These are phyloP conservation scores for Pelagia noctiluca DNA, from an alignment of 30 jellyfish, hydroid and myxozoan species.

Conservation along the genomic window DNA sequence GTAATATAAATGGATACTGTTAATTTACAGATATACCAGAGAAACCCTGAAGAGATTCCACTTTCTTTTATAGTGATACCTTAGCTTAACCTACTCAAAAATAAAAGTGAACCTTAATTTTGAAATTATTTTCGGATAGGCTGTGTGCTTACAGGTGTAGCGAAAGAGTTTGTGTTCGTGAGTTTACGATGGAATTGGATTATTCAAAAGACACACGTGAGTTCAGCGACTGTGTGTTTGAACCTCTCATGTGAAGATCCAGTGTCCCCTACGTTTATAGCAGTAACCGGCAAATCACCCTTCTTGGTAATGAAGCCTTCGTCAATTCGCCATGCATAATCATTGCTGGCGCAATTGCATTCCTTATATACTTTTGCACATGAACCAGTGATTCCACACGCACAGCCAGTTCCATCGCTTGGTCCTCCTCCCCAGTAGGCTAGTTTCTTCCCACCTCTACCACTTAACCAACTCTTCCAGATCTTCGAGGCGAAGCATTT, in stretches of 20 bases:
- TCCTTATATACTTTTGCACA: neutral
- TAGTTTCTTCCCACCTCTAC: neutral
- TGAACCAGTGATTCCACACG: neutral
- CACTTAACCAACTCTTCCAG: neutral
- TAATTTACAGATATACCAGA: too few relatives aligned
- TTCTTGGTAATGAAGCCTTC: constrained; percentile 20
- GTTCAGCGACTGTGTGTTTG: neutral
- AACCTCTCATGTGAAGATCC: neutral
- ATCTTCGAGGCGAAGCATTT: constrained; percentile 10
- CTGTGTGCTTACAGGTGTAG: too few relatives aligned
- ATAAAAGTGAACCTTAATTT: too few relatives aligned
- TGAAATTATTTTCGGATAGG: too few relatives aligned
- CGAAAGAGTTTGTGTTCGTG: too few relatives aligned
- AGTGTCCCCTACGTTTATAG: constrained; percentile 26
- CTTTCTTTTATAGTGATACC: too few relatives aligned
- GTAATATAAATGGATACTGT: too few relatives aligned
- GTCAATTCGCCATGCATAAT: constrained; percentile 27
- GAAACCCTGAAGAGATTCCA: too few relatives aligned
- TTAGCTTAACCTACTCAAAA: too few relatives aligned
- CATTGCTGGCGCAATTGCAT: constrained; percentile 35
- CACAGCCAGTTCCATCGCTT: constrained; percentile 36
- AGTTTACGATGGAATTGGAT: too few relatives aligned
- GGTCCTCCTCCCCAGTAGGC: constrained; percentile 42
- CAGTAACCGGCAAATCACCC: constrained; percentile 13
- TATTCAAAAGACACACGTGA: neutral